A percentile compares a stretch with the other conserved stretches of the same genome.
These are phyloP conservation scores for Rhagoletis zephyria DNA, from an alignment of 1,140 invertebrate species.

Conservation along the genomic window DNA sequence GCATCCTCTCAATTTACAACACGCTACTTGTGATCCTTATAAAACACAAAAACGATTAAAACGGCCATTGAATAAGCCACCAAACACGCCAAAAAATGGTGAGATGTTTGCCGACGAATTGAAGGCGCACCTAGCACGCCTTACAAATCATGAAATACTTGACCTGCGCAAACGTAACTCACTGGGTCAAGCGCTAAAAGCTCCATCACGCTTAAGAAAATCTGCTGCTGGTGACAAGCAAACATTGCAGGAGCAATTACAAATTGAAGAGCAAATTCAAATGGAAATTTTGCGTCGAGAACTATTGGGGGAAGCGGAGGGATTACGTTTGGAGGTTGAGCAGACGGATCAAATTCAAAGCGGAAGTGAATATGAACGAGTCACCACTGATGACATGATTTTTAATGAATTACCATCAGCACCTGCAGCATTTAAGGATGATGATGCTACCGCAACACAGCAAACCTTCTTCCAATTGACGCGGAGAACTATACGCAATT, in stretches of 20 bases:
- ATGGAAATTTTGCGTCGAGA: constrained; percentile 60
- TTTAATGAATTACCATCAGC: constrained; percentile 34
- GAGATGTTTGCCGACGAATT: constrained; percentile 64
- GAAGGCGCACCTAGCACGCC: constrained; percentile 57
- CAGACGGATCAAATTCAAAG: neutral
- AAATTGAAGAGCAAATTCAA: constrained; percentile 61
- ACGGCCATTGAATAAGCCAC: constrained; percentile 63
- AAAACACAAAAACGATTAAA: constrained; percentile 31
- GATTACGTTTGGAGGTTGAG: neutral
- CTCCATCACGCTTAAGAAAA: constrained; percentile 58
- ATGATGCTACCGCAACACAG: neutral
- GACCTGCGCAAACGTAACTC: constrained; percentile 69
- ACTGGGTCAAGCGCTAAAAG: constrained; percentile 51
- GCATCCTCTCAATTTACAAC: constrained; percentile 61
- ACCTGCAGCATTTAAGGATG: constrained; percentile 17
- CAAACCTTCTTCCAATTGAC: neutral
- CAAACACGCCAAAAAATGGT: constrained; percentile 65
- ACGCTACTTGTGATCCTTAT: constrained; percentile 13
- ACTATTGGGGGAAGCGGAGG: neutral
- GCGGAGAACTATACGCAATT: neutral
- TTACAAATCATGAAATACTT: constrained; percentile 67
- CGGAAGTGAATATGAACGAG: neutral
- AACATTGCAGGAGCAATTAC: neutral
- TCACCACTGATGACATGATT: neutral
- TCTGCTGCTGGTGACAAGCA: constrained; percentile 52